Evolutionary conservation across 2,888 invertebrate species (phyloP).

Genomic region (Cancer borealis): DNA sequence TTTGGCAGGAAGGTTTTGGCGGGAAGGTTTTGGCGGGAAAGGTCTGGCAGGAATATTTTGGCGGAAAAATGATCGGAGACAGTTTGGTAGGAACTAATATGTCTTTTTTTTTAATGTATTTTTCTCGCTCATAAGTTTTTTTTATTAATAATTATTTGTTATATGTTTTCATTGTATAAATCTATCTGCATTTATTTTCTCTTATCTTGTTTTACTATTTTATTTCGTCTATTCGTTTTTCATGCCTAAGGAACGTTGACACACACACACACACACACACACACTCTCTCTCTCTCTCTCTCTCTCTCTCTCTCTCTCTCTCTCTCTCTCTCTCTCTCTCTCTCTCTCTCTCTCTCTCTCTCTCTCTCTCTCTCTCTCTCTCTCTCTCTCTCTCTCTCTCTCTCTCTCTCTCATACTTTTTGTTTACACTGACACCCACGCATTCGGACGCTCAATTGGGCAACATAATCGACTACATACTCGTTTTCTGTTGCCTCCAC

Average conservation of each 20-base stretch:
- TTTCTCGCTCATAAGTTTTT: not conserved
- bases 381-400: conserved; percentile 34
- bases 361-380: not conserved
- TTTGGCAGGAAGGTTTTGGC: not conserved
- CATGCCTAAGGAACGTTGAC: too few species aligned
- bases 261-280: not conserved
- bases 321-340: not conserved
- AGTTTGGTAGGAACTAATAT: not conserved
- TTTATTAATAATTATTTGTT: not conserved
- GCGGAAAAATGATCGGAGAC: not conserved
- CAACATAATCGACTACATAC: not conserved
- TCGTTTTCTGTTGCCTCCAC: not conserved
- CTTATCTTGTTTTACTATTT: too few species aligned
- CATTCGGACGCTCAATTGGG: not conserved
- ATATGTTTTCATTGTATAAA: too few species aligned
- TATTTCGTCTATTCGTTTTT: too few species aligned
- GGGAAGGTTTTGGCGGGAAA: not conserved
- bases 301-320: not conserved
- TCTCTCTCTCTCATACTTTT: not conserved
- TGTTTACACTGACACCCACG: not conserved
- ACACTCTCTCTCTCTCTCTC: not conserved
- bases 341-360: conserved; percentile 31
- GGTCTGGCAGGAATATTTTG: too few species aligned
- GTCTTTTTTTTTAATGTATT: not conserved
- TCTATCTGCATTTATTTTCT: too few species aligned